Conservation (phyloP, 2,113 vertebrate species). For the Egretta garzetta region DNA sequence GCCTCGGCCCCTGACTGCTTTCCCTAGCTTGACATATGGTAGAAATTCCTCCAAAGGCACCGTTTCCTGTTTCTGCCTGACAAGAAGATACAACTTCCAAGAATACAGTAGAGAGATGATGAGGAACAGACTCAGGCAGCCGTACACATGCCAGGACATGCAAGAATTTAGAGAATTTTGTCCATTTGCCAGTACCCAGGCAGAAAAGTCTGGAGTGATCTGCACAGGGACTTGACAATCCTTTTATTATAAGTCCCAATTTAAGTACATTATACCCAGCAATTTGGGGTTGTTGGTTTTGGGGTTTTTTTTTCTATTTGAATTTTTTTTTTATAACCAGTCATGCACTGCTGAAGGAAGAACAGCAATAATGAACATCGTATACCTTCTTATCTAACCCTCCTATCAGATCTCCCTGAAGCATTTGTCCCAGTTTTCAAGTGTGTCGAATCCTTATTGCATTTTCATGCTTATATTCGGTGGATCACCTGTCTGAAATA, state of each 20-base stretch:
- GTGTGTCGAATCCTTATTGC: background rate
- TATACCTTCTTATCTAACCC: background rate
- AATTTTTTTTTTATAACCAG: background rate
- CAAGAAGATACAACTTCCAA: conserved; percentile 54
- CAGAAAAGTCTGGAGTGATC: conserved; percentile 6
- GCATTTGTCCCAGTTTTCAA: conserved; percentile 2
- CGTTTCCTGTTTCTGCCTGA: conserved; percentile 55
- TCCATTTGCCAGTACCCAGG: conserved; percentile 40
- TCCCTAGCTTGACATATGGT: conserved; percentile 48
- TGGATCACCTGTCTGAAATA: background rate
- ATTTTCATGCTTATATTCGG: background rate
- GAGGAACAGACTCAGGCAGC: conserved; percentile 51
- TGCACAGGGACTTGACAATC: background rate
- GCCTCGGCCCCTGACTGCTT: background rate
- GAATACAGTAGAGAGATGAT: conserved; percentile 52
- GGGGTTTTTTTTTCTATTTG: background rate
- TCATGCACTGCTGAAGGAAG: background rate
- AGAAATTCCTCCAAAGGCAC: conserved; percentile 52
- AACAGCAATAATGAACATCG: background rate
- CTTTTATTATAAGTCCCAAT: background rate
- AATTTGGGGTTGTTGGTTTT: background rate
- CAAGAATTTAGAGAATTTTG: conserved; percentile 63
- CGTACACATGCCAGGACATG: conserved; percentile 35
- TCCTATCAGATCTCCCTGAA: background rate
- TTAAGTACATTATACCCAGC: conserved; percentile 2